Evolutionary conservation across 1,140 invertebrate species (phyloP).

Genomic region (Ganaspis sp.): DNA sequence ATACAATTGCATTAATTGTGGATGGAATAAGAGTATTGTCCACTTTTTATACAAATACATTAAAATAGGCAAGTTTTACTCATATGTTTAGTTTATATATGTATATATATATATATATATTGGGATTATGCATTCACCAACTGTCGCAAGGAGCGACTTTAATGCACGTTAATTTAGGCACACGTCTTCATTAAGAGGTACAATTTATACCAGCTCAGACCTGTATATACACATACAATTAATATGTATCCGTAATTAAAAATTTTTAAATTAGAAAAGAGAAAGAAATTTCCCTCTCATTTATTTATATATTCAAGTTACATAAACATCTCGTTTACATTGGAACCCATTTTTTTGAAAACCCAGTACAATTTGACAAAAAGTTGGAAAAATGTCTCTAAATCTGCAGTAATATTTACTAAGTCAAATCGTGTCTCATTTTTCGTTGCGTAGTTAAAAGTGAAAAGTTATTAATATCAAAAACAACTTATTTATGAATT

Average conservation of each 20-base stretch:
- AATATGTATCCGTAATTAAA: slow-evolving; percentile 1
- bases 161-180: slow-evolving; percentile 22
- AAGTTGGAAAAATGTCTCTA: too few relatives aligned
- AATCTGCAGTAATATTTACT: too few relatives aligned
- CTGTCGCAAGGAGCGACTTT: slow-evolving; percentile 2
- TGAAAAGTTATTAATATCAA: too few relatives aligned
- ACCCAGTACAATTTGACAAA: too few relatives aligned
- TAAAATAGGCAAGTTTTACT: slow-evolving; percentile 13
- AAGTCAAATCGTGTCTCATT: too few relatives aligned
- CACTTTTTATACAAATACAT: slow-evolving; percentile 22
- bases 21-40: slow-evolving; percentile 31
- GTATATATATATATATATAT: not conserved
- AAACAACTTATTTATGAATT: too few relatives aligned
- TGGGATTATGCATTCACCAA: not conserved
- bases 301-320: too few relatives aligned
- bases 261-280: not conserved
- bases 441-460: too few relatives aligned
- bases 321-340: too few relatives aligned
- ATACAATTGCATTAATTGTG: slow-evolving; percentile 28
- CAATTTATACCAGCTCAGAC: not conserved
- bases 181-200: slow-evolving; percentile 28
- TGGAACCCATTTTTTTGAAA: too few relatives aligned
- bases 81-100: not conserved
- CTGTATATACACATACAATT: not conserved
- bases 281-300: not conserved